Base-by-base conservation (phyloP, 2,113 vertebrate genomes). In the Nipponia nippon region DNA sequence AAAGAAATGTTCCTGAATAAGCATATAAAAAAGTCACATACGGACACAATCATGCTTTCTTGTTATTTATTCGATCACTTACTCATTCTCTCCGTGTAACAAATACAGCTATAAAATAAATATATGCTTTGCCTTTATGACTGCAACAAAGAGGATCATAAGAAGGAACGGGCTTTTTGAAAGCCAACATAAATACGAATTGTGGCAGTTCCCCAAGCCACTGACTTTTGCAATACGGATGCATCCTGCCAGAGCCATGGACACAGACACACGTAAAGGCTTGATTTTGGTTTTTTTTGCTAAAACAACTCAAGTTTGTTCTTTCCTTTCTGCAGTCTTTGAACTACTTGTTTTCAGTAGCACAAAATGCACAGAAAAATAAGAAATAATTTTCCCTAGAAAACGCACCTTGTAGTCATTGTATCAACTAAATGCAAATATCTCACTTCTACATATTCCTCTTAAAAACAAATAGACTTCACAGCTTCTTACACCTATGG, bases 171-270 rank as follows among this genome's bases (percentile, higher is more conserved):
- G 47, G 38, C 29, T 40, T 88, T 95, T 53, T 44, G 46, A 92
- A 95, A 91, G 93, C 91, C 91, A 96, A 95, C 50, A 83, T 90
- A 96, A 96, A 97, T 80, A 97, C 6, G 7, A 91, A 78, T 12
- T 66, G 63, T 89, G 89, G 95, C 89, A 77, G 78, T 66, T 91
- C 62, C 95, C 89, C 97, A 95, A 96, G 82, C 75, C 91, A 86
- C 83, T 12, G 46, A 72, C 89, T 95, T 91, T 84, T 95, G 94
- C 89, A 95, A 94, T 58, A 87, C 0, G 1, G 67, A 77, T 56
- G 50, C 38, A 47, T 80, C 10, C 66, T 93, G 84, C 87, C 87
- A 88, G 84, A 83, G 55, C 21, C 59, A 65, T 17, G 87, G 73
- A 94, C 53, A 94, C 62, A 93, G 25, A 72, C 79, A 87, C 79